A percentile compares a stretch with the other conserved stretches of the same genome.
Conservation (phyloP, 2,113 vertebrate species). For the Eulacestoma nigropectus region DNA sequence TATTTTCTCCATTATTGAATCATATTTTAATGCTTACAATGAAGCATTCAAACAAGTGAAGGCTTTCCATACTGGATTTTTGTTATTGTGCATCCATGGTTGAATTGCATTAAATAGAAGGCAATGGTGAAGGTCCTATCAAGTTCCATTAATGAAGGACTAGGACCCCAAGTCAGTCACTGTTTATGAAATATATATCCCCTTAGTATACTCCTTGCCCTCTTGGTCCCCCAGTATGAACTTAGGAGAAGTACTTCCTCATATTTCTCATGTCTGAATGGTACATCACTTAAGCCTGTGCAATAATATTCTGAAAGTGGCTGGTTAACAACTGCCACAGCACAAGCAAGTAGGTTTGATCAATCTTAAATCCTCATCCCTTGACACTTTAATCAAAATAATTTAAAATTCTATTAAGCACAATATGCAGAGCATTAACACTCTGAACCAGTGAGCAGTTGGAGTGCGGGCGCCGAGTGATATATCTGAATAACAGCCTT, state of each 20-base stretch:
- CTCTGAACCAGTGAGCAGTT: conserved; percentile 41
- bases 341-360: conserved; percentile 54
- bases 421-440: conserved; percentile 68
- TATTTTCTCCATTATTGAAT: neutral
- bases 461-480: neutral
- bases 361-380: conserved; percentile 68
- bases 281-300: conserved; percentile 2
- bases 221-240: neutral
- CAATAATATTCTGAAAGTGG: conserved; percentile 46
- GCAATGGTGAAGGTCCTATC: neutral
- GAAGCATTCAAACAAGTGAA: neutral
- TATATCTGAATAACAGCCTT: conserved; percentile 37
- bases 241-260: conserved; percentile 11
- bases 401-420: conserved; percentile 77
- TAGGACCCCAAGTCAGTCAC: neutral
- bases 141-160: neutral
- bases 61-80: neutral
- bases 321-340: conserved; percentile 49
- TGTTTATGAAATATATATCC: neutral
- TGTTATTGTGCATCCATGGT: neutral
- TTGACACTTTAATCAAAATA: conserved; percentile 79
- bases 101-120: neutral
- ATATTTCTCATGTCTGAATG: conserved; percentile 12
- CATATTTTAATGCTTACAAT: neutral
- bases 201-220: neutral